phyloP scores from a whole-genome alignment of 2,888 invertebrate species.

The Lycaena phlaeas region DNA sequence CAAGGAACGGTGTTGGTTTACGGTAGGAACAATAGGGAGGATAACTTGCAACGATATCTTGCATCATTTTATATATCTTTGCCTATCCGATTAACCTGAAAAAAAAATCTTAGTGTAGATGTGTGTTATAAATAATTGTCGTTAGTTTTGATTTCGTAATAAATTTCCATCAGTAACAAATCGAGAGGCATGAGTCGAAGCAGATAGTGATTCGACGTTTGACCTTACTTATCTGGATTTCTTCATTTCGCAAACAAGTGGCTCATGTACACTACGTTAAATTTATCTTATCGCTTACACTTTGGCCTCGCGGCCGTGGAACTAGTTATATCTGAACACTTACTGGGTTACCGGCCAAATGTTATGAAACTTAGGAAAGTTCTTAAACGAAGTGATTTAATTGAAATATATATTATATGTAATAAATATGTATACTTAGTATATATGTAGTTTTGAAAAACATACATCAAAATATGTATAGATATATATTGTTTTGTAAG shows the following conservation, averaged over 20 bases:
- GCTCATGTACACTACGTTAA: not conserved
- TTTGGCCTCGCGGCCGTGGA: not conserved
- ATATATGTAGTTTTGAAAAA: no score
- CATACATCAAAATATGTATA: no score
- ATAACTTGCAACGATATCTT: no score
- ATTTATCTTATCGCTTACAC: not conserved
- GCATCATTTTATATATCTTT: no score
- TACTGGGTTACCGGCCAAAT: not conserved
- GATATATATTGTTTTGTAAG: no score
- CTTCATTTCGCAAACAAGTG: constrained; percentile 7
- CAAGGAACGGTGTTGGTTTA: no score
- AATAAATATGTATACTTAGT: no score
- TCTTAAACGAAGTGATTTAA: not conserved
- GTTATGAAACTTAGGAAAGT: not conserved
- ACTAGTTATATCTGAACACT: constrained; percentile 3
- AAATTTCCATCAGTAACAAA: not conserved
- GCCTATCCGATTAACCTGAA: no score
- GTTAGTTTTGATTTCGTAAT: not conserved
- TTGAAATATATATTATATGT: no score
- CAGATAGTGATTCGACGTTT: not conserved
- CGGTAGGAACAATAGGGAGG: no score
- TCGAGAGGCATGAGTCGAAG: constrained; percentile 2
- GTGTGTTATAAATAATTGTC: no score
- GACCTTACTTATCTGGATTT: constrained; percentile 7
- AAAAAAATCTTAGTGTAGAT: no score